Evolutionary conservation across 1,140 invertebrate species (phyloP).

Genomic region (Cataglyphis hispanica): DNA sequence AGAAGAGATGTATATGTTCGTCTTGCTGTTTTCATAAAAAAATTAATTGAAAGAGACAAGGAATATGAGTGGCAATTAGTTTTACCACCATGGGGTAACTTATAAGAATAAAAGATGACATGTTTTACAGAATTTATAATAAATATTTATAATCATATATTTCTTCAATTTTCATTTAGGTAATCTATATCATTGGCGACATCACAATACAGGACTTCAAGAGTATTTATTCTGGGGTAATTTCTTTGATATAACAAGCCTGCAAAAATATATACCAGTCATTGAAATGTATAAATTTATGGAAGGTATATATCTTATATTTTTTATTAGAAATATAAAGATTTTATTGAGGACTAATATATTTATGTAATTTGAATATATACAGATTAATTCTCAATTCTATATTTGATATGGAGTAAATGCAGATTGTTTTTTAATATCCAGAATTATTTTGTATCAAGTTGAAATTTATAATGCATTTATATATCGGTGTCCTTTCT

Average conservation of each 20-base stretch:
- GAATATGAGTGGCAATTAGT: slow-evolving; percentile 89
- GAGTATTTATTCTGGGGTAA: slow-evolving; percentile 90
- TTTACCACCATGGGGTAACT: slow-evolving; percentile 95
- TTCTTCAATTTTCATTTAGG: slow-evolving; percentile 71
- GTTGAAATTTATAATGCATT: background rate
- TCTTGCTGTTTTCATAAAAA: slow-evolving; percentile 93
- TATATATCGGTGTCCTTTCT: background rate
- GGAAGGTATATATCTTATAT: slow-evolving; percentile 84
- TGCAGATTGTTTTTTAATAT: background rate
- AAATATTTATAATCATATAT: background rate
- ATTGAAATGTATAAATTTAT: slow-evolving; percentile 96
- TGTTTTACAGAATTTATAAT: slow-evolving; percentile 16
- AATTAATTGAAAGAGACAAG: slow-evolving; percentile 87
- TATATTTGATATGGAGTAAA: background rate
- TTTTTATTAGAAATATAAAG: background rate
- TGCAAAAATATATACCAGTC: slow-evolving; percentile 93
- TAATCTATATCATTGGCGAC: slow-evolving; percentile 95
- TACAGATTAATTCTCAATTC: background rate
- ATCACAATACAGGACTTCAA: slow-evolving; percentile 86
- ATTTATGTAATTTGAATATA: background rate
- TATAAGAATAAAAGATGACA: background rate
- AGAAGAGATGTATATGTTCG: slow-evolving; percentile 98
- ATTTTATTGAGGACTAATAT: background rate
- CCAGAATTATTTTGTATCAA: background rate
- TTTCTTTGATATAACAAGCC: slow-evolving; percentile 95